Percentiles rank a stretch among this genome's conserved stretches.
These are phyloP conservation scores for Propithecus coquereli DNA, from an alignment of 2,113 vertebrate species.

Conservation along the genomic window DNA sequence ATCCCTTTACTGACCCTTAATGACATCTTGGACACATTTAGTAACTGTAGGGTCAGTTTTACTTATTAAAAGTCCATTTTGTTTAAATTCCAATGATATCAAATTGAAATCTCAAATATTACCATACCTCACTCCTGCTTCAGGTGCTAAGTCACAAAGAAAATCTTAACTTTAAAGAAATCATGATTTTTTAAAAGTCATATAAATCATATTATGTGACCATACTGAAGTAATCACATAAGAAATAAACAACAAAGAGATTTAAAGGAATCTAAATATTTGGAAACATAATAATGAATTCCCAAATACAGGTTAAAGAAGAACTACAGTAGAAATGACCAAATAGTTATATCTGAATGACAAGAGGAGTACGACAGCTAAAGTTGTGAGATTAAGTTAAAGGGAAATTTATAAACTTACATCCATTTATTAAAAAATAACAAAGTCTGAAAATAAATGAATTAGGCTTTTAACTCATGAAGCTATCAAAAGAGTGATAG, in stretches of 20 bases:
- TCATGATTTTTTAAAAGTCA: background rate
- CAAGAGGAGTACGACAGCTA: background rate
- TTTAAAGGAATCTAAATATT: background rate
- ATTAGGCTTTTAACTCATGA: background rate
- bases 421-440: background rate
- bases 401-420: background rate
- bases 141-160: background rate
- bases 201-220: background rate
- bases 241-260: background rate
- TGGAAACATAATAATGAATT: background rate
- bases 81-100: background rate
- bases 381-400: background rate
- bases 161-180: background rate
- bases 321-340: background rate
- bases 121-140: background rate
- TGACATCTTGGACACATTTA: background rate
- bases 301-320: background rate
- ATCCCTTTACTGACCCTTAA: background rate
- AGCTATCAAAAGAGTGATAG: background rate
- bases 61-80: background rate
- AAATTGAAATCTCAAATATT: background rate
- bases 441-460: background rate
- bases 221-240: background rate
- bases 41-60: background rate
- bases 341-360: background rate